These are phyloP conservation scores for Notodonta dromedarius DNA, from an alignment of 2,888 invertebrate species.

Conservation along the genomic window DNA sequence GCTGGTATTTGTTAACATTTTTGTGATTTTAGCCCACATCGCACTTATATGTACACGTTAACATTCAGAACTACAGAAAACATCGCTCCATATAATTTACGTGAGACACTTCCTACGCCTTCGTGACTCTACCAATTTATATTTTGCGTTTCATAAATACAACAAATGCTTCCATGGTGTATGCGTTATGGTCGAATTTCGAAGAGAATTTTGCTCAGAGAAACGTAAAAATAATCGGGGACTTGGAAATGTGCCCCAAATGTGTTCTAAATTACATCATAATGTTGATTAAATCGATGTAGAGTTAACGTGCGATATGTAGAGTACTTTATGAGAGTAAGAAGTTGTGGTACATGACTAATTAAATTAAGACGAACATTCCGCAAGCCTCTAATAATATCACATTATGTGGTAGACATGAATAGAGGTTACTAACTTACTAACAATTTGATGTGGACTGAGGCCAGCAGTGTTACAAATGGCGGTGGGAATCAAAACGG, in stretches of 20 bases:
- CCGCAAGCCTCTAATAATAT: too few species aligned
- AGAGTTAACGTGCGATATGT: constrained; percentile 7
- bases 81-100: constrained; percentile 17
- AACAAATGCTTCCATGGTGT: background rate
- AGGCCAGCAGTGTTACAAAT: too few species aligned
- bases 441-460: too few species aligned
- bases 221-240: constrained; percentile 5
- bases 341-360: too few species aligned
- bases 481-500: too few species aligned
- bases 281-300: constrained; percentile 29
- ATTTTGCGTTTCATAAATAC: constrained; percentile 6
- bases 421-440: too few species aligned
- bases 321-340: background rate
- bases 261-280: constrained; percentile 20
- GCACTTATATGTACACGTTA: background rate
- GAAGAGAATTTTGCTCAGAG: background rate
- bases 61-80: constrained; percentile 23
- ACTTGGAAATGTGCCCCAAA: constrained; percentile 11
- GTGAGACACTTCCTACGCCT: constrained; percentile 17
- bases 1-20: too few species aligned
- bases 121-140: constrained; percentile 14
- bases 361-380: too few species aligned
- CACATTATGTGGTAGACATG: too few species aligned
- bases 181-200: constrained; percentile 6
- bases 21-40: too few species aligned